A percentile compares a stretch with the other conserved stretches of the same genome.
These are phyloP conservation scores for Pithys albifrons DNA, from an alignment of 2,113 vertebrate species.

Conservation along the genomic window DNA sequence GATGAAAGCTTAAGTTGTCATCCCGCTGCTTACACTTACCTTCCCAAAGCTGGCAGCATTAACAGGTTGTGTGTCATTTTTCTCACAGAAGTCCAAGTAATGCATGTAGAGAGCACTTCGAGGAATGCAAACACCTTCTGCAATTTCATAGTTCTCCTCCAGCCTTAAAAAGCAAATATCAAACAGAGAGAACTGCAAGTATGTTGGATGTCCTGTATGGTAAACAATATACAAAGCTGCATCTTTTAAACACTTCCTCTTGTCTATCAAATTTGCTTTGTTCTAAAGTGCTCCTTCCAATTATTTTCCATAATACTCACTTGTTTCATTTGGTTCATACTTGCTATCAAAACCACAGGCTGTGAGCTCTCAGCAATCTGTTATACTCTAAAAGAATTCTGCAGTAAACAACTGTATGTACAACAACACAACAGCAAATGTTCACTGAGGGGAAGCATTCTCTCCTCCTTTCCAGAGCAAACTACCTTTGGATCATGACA, in stretches of 20 bases:
- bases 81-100: constrained; percentile 98
- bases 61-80: constrained; percentile 96
- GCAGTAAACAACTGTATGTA: background rate
- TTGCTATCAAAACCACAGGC: background rate
- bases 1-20: background rate
- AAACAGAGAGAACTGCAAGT: constrained; percentile 55
- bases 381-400: background rate
- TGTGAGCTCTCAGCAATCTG: background rate
- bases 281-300: background rate
- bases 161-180: constrained; percentile 80
- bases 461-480: background rate
- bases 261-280: background rate
- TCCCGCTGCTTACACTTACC: constrained; percentile 75
- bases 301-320: background rate
- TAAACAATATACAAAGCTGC: background rate
- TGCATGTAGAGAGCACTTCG: constrained; percentile 99
- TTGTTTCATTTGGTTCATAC: background rate
- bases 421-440: background rate
- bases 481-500: background rate
- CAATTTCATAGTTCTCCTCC: constrained; percentile 99
- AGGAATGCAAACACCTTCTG: constrained; percentile 97
- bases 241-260: background rate
- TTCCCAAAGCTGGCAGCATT: constrained; percentile 99
- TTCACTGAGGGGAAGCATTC: background rate
- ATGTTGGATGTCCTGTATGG: constrained; percentile 51